These are phyloP conservation scores for Prunella fulvescens DNA, from an alignment of 2,113 vertebrate genomes.

Conservation along the genomic window DNA sequence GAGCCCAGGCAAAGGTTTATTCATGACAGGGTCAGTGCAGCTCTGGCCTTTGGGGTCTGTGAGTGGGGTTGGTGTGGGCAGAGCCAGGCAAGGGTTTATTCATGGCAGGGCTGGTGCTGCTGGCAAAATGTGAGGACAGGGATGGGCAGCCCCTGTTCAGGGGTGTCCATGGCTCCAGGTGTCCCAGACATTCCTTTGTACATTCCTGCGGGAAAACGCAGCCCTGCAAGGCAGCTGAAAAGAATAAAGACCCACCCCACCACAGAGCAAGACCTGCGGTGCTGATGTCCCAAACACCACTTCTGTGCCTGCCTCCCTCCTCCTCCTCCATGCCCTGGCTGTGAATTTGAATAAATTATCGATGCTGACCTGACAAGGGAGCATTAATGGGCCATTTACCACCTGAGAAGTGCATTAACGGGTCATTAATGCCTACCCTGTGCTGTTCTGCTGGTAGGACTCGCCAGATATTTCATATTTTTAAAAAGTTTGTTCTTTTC, in stretches of 20 bases:
- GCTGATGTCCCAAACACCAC: not conserved
- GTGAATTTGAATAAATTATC: constrained; percentile 3
- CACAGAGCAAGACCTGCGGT: not conserved
- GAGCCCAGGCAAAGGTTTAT: too few relatives aligned
- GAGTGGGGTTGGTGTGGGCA: too few relatives aligned
- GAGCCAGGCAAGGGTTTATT: not conserved
- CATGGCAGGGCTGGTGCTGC: too few relatives aligned
- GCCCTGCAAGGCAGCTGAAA: not conserved
- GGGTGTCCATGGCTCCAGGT: not conserved
- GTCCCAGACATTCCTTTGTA: not conserved
- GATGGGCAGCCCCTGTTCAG: too few relatives aligned
- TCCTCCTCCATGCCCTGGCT: not conserved
- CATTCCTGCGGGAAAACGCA: not conserved
- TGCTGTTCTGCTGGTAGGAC: not conserved
- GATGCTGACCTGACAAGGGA: not conserved
- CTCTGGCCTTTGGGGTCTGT: too few relatives aligned
- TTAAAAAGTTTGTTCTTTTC: not conserved
- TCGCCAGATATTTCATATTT: not conserved
- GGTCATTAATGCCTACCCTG: constrained; percentile 26
- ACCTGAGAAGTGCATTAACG: constrained; percentile 32
- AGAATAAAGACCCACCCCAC: not conserved
- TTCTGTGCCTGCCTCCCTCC: not conserved
- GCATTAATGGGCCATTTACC: constrained; percentile 43
- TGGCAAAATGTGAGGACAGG: too few relatives aligned
- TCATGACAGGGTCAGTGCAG: too few relatives aligned